Conservation (phyloP, 2,113 vertebrate species). For the Calyptomena viridis region DNA sequence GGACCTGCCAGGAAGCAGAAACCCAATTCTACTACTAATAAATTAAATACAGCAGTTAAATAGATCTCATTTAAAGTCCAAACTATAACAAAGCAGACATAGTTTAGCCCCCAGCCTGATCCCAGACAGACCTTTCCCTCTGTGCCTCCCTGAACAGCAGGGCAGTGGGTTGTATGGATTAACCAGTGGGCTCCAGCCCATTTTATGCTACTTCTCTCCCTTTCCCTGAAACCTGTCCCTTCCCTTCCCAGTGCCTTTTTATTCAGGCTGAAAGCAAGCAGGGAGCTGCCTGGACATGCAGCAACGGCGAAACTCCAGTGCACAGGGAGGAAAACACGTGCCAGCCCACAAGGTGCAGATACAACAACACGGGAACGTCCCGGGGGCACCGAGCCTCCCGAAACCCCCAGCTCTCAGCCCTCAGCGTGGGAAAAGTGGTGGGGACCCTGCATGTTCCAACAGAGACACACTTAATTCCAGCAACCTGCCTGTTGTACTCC, state of each 20-base stretch:
- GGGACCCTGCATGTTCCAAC: constrained; percentile 52
- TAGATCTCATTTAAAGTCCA: neutral
- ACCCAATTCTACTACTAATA: neutral
- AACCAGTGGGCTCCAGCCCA: neutral
- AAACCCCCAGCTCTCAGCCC: constrained; percentile 19
- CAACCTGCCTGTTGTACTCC: neutral
- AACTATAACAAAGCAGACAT: neutral
- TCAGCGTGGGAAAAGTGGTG: constrained; percentile 51
- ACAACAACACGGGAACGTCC: constrained; percentile 36
- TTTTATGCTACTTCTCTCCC: neutral
- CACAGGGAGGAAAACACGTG: constrained; percentile 16
- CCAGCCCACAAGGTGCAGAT: constrained; percentile 49
- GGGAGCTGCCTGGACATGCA: constrained; percentile 53
- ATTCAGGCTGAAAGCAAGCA: neutral
- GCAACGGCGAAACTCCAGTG: constrained; percentile 16
- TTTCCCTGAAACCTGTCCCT: constrained; percentile 19
- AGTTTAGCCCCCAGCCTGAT: neutral
- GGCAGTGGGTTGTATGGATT: neutral
- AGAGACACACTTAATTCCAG: neutral
- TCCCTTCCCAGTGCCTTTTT: neutral
- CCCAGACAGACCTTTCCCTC: neutral
- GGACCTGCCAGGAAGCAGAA: neutral
- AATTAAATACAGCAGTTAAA: neutral
- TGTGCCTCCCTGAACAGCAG: neutral
- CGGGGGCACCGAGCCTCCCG: constrained; percentile 38